Percentiles rank a stretch among this genome's conserved stretches.
These are phyloP conservation scores for Channallabes apus DNA, from an alignment of 2,797 vertebrate genomes.

Conservation along the genomic window DNA sequence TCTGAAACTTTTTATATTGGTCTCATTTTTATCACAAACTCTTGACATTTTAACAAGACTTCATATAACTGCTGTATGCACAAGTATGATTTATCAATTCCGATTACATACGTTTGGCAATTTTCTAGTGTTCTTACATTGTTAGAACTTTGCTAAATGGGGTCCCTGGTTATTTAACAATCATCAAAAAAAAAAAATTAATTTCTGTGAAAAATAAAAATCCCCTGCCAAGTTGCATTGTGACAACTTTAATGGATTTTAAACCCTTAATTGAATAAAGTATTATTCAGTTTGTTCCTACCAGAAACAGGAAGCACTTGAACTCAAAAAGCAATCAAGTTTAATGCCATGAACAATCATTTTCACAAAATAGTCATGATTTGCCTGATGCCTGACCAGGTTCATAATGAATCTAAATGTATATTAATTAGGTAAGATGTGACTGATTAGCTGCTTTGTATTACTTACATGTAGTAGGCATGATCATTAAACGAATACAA, in stretches of 20 bases:
- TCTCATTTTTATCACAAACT: too few relatives aligned
- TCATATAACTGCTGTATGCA: too few relatives aligned
- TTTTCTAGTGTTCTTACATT: background rate
- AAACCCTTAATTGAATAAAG: background rate
- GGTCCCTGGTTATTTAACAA: background rate
- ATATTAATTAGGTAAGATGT: background rate
- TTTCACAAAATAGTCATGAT: background rate
- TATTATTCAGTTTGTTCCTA: background rate
- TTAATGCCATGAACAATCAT: background rate
- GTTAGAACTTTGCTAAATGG: background rate
- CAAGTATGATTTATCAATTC: background rate
- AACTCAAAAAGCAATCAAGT: background rate
- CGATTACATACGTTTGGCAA: background rate
- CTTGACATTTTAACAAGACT: too few relatives aligned
- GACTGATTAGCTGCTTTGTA: background rate
- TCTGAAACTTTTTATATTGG: too few relatives aligned
- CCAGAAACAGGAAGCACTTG: background rate
- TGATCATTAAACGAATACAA: background rate
- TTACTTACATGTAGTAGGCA: too few relatives aligned
- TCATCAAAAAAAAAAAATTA: background rate
- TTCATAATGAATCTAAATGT: background rate
- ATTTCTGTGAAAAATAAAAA: constrained; percentile 3
- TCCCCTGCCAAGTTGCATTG: background rate
- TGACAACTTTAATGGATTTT: background rate
- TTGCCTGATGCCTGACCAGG: background rate